Evolutionary conservation across 2,797 vertebrate genomes (phyloP).

Genomic region (Steatocranus sp.): DNA sequence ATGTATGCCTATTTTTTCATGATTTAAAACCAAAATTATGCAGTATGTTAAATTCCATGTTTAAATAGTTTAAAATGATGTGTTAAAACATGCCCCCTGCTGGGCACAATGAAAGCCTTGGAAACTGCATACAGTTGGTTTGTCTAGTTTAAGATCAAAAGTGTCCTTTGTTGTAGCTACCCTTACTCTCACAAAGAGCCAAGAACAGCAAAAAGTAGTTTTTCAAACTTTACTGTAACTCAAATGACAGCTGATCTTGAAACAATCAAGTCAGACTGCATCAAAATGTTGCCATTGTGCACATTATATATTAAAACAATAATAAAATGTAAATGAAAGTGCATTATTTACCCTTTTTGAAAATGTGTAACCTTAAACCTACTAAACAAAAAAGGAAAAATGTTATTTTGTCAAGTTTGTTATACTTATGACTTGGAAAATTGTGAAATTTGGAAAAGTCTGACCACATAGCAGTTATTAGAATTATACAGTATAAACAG

Average conservation of each 20-base stretch:
- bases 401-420: not conserved
- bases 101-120: slow-evolving; percentile 8
- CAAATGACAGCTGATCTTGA: not conserved
- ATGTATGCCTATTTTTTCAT: not conserved
- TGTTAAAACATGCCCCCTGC: slow-evolving; percentile 58
- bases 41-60: not conserved
- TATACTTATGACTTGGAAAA: not conserved
- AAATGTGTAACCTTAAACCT: not conserved
- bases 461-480: not conserved
- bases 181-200: not conserved
- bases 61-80: not conserved
- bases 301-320: not conserved
- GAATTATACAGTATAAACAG: not conserved
- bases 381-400: not conserved
- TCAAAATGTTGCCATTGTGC: not conserved
- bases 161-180: not conserved
- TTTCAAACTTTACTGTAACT: not conserved
- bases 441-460: not conserved
- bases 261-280: not conserved
- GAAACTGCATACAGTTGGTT: not conserved
- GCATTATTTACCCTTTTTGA: not conserved
- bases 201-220: not conserved
- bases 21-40: not conserved
- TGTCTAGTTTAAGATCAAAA: not conserved
- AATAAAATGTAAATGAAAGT: not conserved